Conservation (phyloP, 2,797 vertebrate species). For the Taeniopygia guttata region DNA sequence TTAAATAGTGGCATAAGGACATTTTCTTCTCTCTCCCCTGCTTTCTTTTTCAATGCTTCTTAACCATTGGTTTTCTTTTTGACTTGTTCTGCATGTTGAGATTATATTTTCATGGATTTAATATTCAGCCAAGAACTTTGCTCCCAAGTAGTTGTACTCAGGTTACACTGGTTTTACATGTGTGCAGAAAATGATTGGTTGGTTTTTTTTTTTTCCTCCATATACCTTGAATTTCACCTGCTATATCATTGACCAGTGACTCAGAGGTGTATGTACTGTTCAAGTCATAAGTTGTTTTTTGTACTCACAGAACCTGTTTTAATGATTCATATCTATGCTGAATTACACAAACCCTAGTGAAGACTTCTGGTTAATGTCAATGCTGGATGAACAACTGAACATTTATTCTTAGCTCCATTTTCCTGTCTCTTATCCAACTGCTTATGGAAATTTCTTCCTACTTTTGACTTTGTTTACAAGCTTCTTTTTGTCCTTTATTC, state of each 20-base stretch:
- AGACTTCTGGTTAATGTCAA: background rate
- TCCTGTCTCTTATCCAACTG: background rate
- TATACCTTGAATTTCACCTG: background rate
- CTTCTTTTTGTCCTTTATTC: background rate
- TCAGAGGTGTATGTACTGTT: background rate
- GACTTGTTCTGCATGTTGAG: background rate
- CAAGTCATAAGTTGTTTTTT: background rate
- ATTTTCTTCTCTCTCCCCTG: background rate
- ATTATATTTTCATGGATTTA: background rate
- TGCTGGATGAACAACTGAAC: background rate
- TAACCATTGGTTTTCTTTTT: background rate
- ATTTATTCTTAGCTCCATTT: background rate
- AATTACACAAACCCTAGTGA: background rate
- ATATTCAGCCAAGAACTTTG: background rate
- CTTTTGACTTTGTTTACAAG: background rate
- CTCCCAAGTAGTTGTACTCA: background rate
- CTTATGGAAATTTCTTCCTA: background rate
- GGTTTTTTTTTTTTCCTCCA: background rate
- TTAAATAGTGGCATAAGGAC: background rate
- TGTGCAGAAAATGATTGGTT: background rate
- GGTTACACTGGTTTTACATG: background rate
- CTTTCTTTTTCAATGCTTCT: background rate
- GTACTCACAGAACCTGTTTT: background rate
- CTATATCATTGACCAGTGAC: background rate
- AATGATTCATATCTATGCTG: background rate